phyloP scores from a whole-genome alignment of 1,140 invertebrate species.

The Micrasema minimum region DNA sequence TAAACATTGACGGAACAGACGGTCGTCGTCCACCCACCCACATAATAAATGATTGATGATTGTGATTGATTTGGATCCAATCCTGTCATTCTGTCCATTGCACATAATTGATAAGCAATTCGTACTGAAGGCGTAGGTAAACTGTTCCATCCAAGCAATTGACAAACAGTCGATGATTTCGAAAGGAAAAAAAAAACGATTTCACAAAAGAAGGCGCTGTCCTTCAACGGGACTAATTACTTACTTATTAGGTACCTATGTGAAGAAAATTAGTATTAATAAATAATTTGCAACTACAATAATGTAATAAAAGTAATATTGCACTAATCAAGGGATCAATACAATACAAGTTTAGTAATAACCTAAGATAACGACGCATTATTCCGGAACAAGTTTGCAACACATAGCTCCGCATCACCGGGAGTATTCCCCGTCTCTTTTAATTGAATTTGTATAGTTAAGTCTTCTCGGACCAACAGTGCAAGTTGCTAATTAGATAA shows the following conservation, averaged over 20 bases:
- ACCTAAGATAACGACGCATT: not conserved
- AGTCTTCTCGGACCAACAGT: constrained; percentile 35
- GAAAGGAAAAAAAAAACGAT: too few relatives aligned
- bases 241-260: too few relatives aligned
- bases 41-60: constrained; percentile 51
- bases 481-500: constrained; percentile 39
- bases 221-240: too few relatives aligned
- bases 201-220: too few relatives aligned
- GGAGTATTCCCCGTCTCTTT: constrained; percentile 29
- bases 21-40: constrained; percentile 24
- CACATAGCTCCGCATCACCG: not conserved
- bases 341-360: too few relatives aligned
- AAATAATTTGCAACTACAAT: too few relatives aligned
- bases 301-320: too few relatives aligned
- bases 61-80: constrained; percentile 53
- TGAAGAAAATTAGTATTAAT: too few relatives aligned
- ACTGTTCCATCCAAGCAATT: not conserved
- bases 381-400: not conserved
- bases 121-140: constrained; percentile 28
- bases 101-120: constrained; percentile 53
- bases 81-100: constrained; percentile 47
- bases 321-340: too few relatives aligned
- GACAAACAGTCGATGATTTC: too few relatives aligned
- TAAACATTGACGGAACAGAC: constrained; percentile 48
- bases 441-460: constrained; percentile 41